phyloP scores from a whole-genome alignment of 2,113 vertebrate genomes.

The Aspidoscelis tigris region DNA sequence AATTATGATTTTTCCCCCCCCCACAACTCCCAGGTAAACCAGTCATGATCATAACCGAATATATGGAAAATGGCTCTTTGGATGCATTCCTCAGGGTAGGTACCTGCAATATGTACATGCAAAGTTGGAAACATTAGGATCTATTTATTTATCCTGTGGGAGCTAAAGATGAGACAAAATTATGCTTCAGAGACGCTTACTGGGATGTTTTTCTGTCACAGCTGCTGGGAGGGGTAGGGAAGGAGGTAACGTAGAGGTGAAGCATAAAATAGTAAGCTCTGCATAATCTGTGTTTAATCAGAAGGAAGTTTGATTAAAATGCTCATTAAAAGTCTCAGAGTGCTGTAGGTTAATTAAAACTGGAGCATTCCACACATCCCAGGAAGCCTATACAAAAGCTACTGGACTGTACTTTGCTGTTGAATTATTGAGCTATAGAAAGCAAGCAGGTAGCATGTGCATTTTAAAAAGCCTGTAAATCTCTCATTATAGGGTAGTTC shows the following conservation, averaged over 20 bases:
- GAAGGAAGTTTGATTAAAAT: constrained; percentile 58
- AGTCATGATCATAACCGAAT: constrained; percentile 99
- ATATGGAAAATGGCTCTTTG: constrained; percentile 99
- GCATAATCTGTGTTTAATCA: constrained; percentile 63
- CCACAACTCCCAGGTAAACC: constrained; percentile 90
- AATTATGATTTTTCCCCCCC: constrained; percentile 76
- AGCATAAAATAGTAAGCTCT: constrained; percentile 53
- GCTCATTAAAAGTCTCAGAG: constrained; percentile 29
- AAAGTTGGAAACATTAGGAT: not conserved
- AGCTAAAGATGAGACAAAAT: not conserved
- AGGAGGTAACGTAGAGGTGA: constrained; percentile 34
- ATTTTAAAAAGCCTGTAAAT: constrained; percentile 37
- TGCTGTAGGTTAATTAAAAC: constrained; percentile 63
- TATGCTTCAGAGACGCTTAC: constrained; percentile 31
- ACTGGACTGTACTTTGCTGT: constrained; percentile 25
- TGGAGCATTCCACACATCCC: constrained; percentile 63
- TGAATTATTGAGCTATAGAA: constrained; percentile 65
- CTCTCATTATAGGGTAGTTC: not conserved
- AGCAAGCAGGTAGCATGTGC: constrained; percentile 54
- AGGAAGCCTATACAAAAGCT: constrained; percentile 53
- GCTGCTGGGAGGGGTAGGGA: constrained; percentile 1
- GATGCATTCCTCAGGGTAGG: constrained; percentile 98
- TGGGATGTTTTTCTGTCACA: constrained; percentile 19
- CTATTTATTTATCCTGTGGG: constrained; percentile 15
- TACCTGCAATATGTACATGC: constrained; percentile 67